Evolutionary conservation across 2,113 vertebrate genomes (phyloP), one percentile per base, ranked within the genome.

Genomic region (Lethenteron camtschaticum): DNA sequence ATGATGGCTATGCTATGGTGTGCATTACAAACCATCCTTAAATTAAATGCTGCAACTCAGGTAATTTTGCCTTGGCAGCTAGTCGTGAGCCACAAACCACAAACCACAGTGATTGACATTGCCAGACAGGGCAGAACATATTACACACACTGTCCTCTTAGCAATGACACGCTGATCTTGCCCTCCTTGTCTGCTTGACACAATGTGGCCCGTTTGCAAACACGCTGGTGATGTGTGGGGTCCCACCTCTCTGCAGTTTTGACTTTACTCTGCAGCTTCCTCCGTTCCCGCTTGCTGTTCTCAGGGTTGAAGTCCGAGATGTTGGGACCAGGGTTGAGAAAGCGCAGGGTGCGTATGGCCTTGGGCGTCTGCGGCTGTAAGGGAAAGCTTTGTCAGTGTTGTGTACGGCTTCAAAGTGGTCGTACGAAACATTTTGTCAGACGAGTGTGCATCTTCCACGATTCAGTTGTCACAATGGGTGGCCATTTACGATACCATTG

Each of bases 261-360:
- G 78, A 82, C 81, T 73, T 80, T 78, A 57, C 77, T 83, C 75
- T 80, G 76, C 68, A 73, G 57, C 0, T 74, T 79, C 78, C 81
- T 81, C 75, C 85, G 85, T 73, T 78, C 81, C 73, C 79, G 78
- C 69, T 81, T 60, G 74, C 84, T 79, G 10, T 75, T 80, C 79
- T 82, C 78, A 56, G 84, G 83, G 70, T 84, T 85, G 76, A 86
- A 85, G 73, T 83, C 80, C 3, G 83, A 82, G 63, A 84, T 72
- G 68, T 79, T 78, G 10, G 83, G 84, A 73, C 83, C 84, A 68
- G 84, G 84, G 75, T 84, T 86, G 73, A 80, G 79, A 77, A 86
- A 85, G 63, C 63, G 63, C 63, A 66, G 10, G n/a, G 63, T 16
- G 63, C 63, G 63, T 24, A 66, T n/a, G 9, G 63, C 63, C 63